phyloP scores from a whole-genome alignment of 1,140 invertebrate species.

The Luehdorfia chinensis region DNA sequence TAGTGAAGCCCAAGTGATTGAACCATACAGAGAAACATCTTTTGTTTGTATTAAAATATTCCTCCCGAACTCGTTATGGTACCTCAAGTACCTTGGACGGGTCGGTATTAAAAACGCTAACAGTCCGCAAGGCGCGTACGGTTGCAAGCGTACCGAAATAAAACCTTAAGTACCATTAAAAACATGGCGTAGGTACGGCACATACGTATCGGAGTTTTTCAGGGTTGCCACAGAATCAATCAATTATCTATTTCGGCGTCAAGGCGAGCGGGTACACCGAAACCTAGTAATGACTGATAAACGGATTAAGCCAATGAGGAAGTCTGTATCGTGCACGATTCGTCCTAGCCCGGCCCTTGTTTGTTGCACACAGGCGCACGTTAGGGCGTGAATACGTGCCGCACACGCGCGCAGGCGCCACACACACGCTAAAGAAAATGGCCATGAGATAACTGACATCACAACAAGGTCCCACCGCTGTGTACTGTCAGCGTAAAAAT shows the following conservation, averaged over 20 bases:
- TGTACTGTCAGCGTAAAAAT: constrained; percentile 41
- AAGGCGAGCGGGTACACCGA: constrained; percentile 48
- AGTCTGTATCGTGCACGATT: constrained; percentile 48
- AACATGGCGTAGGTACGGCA: background rate
- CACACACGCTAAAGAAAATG: constrained; percentile 40
- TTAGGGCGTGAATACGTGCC: no score
- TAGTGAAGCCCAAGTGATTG: no score
- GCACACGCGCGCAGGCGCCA: constrained; percentile 10
- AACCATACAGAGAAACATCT: no score
- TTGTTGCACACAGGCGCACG: constrained; percentile 23
- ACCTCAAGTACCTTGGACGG: no score
- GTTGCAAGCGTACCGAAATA: background rate
- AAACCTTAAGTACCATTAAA: constrained; percentile 4
- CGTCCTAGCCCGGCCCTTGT: constrained; percentile 59
- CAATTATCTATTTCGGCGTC: constrained; percentile 32
- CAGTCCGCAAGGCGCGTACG: background rate
- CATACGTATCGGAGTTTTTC: constrained; percentile 17
- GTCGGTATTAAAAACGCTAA: no score
- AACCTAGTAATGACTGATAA: constrained; percentile 56
- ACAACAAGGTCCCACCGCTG: constrained; percentile 54
- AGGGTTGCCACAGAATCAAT: constrained; percentile 21
- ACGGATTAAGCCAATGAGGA: constrained; percentile 58
- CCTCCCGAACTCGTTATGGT: no score
- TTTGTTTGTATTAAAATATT: no score
- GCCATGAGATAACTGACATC: constrained; percentile 71